Percentiles rank a stretch among this genome's conserved stretches.
Conservation (phyloP, 1,140 invertebrate genomes). For the Leguminivora glycinivorella region DNA sequence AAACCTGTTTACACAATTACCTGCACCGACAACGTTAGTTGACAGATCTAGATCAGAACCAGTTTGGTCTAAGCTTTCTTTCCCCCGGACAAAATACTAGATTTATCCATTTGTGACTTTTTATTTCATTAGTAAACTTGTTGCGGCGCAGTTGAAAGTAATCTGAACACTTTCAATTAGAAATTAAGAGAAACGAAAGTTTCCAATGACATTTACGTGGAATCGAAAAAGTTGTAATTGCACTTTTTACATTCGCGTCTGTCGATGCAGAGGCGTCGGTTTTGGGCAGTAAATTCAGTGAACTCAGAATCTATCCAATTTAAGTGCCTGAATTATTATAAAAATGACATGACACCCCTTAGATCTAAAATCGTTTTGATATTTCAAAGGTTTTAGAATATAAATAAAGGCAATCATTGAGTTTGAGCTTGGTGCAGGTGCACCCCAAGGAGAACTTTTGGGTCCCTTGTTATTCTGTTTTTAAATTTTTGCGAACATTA, state of each 20-base stretch:
- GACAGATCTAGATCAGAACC: not conserved
- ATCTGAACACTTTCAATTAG: slow-evolving; percentile 24
- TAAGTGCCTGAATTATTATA: not conserved
- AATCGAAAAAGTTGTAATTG: slow-evolving; percentile 21
- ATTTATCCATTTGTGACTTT: not conserved
- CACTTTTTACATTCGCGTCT: not conserved
- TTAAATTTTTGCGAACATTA: not conserved
- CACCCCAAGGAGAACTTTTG: not conserved
- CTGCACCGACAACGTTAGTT: not conserved
- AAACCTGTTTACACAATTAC: not conserved
- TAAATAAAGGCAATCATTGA: not conserved
- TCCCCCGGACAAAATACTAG: slow-evolving; percentile 14
- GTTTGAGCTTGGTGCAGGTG: not conserved
- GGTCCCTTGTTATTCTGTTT: not conserved
- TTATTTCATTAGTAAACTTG: not conserved
- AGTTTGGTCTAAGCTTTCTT: slow-evolving; percentile 22
- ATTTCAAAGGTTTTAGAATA: not conserved
- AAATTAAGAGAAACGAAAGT: slow-evolving; percentile 26
- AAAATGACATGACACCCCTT: too few relatives aligned
- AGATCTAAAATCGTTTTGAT: too few relatives aligned
- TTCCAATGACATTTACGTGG: slow-evolving; percentile 17
- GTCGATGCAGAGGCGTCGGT: not conserved
- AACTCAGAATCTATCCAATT: not conserved
- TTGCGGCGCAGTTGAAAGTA: not conserved
- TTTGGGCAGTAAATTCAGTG: not conserved